Evolutionary conservation across 2,113 vertebrate genomes (phyloP).

Genomic region (Poecile atricapillus): DNA sequence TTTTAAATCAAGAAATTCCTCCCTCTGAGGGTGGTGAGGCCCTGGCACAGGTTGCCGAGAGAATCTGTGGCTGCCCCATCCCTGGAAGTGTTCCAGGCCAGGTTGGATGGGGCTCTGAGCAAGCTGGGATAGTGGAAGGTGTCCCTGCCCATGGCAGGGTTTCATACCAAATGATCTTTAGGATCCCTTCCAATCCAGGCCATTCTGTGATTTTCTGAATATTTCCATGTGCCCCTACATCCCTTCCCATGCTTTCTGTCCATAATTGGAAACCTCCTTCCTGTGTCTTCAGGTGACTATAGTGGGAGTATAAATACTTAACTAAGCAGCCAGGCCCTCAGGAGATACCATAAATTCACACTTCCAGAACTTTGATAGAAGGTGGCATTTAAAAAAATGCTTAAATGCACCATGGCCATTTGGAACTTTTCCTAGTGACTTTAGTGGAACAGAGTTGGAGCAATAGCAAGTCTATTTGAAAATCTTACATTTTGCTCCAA

Average conservation of each 20-base stretch:
- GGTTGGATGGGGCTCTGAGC: neutral
- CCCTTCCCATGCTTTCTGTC: neutral
- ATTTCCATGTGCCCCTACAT: neutral
- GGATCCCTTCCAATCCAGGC: neutral
- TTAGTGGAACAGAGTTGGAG: neutral
- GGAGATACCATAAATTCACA: neutral
- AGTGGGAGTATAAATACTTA: neutral
- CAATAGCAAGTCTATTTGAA: neutral
- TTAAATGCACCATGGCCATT: neutral
- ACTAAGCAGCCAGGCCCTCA: neutral
- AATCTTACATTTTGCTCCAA: neutral
- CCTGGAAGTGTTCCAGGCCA: fast-evolving
- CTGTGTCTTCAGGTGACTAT: neutral
- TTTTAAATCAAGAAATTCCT: neutral
- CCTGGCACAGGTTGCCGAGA: neutral
- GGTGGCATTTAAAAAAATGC: neutral
- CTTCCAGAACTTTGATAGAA: neutral
- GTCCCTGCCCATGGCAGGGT: neutral
- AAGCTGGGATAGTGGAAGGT: neutral
- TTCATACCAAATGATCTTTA: neutral
- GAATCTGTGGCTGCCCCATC: neutral
- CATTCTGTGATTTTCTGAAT: neutral
- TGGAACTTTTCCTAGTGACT: neutral
- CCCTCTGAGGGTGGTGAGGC: neutral
- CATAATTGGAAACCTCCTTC: neutral